Evolutionary conservation across 2,888 invertebrate species (phyloP).

Genomic region (Oscheius sp.): DNA sequence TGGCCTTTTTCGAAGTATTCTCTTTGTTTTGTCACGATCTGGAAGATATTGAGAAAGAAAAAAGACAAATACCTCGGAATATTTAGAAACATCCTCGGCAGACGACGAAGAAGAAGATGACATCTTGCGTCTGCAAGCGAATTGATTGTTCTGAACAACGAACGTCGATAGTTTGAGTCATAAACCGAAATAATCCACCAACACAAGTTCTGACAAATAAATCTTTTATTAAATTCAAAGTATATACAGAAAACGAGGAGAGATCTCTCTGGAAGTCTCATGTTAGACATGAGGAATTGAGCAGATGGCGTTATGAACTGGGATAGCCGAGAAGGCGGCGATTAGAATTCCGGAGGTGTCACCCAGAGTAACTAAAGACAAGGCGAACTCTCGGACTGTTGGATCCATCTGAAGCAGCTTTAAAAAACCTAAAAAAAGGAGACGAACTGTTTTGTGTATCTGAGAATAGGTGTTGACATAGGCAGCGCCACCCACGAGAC

Average conservation of each 20-base stretch:
- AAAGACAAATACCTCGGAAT: too few relatives aligned
- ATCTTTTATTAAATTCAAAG: conserved; percentile 2
- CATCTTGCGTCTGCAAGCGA: conserved; percentile 67
- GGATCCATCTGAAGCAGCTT: background rate
- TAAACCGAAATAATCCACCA: conserved; percentile 77
- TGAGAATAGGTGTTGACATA: conserved; percentile 29
- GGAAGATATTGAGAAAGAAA: too few relatives aligned
- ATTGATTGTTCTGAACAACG: conserved; percentile 75
- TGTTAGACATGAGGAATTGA: background rate
- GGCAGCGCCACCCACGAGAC: conserved; percentile 26
- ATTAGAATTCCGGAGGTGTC: conserved; percentile 23
- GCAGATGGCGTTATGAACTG: conserved; percentile 27
- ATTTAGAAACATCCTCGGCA: background rate
- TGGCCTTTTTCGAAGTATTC: conserved; percentile 5
- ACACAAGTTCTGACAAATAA: background rate
- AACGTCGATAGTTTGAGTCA: conserved; percentile 78
- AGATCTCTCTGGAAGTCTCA: background rate
- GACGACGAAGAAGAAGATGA: background rate
- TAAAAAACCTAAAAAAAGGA: too few relatives aligned
- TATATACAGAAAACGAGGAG: conserved; percentile 3
- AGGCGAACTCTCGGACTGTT: conserved; percentile 20
- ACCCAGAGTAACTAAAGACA: conserved; percentile 15
- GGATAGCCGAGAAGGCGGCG: conserved; percentile 25
- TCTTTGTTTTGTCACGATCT: conserved; percentile 20
- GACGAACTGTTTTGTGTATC: conserved; percentile 26